Base-by-base conservation (phyloP, 2,888 invertebrate genomes). In the Platycnemis pennipes region DNA sequence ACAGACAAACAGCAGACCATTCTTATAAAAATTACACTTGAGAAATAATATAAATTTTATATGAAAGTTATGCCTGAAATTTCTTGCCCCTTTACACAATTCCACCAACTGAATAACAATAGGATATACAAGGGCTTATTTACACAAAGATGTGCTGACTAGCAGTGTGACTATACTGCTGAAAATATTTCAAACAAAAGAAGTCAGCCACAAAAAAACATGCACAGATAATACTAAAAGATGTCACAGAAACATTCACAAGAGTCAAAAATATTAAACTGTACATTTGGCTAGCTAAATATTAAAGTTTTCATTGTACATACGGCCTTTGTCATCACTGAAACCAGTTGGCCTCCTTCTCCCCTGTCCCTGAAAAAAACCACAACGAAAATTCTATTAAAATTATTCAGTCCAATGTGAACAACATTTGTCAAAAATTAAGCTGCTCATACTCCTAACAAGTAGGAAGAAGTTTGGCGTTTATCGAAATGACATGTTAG, bases 351-450 rank as follows among this genome's bases (percentile, higher is more conserved):
- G 53, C 95, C 95, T 77, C 95, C 95, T 94, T 96, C 96, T 46
- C 95, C 95, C 86, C 95, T 95, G 95, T 96, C 96, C 96, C 96
- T 96, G 86, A 53, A 95, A 95, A 94, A 94, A 94, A 94, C 94
- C 94, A 85, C 89, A 85, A 94, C 45, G n/a, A 22, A 44, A 45
- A 94, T 19, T 88, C 42, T 63, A 19, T n/a, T n/a, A n/a, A n/a
- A n/a, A n/a, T n/a, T n/a, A n/a, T n/a, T n/a, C n/a, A 86, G 16
- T 56, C 13, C 31, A n/a, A 4, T 94, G 22, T 45, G 11, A 63
- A 22, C 56, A 85, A 94, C 91, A 49, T 5, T 91, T n/a, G 0
- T n/a, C n/a, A n/a, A n/a, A n/a, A n/a, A n/a, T n/a, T n/a, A n/a
- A n/a, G n/a, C n/a, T n/a, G n/a, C n/a, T n/a, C n/a, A n/a, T n/a